Evolutionary conservation across 2,113 vertebrate genomes (phyloP).

Genomic region (Gasterosteus nipponicus): DNA sequence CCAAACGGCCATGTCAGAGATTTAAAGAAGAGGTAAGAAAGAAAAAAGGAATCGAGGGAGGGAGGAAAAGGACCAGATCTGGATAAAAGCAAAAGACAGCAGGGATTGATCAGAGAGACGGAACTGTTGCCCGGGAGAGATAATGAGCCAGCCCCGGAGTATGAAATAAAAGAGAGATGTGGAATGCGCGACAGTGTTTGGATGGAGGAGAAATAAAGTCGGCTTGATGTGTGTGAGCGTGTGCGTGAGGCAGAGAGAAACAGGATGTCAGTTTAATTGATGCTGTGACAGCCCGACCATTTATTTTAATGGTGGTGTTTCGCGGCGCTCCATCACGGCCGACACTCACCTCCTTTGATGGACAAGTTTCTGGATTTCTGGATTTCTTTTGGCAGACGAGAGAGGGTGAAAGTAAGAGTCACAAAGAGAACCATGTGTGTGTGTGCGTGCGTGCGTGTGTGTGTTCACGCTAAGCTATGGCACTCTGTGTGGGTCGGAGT

Average conservation of each 20-base stretch:
- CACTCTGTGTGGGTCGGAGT: not conserved
- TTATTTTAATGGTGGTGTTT: constrained; percentile 71
- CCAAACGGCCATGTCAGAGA: constrained; percentile 68
- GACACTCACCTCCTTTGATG: constrained; percentile 59
- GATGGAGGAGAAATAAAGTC: constrained; percentile 59
- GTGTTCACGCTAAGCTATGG: not conserved
- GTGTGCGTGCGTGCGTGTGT: constrained; percentile 9
- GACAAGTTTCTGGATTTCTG: constrained; percentile 54
- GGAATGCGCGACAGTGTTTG: constrained; percentile 50
- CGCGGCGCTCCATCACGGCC: constrained; percentile 49
- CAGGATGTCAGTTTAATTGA: constrained; percentile 67
- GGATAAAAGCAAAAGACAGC: constrained; percentile 50
- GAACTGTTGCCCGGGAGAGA: constrained; percentile 47
- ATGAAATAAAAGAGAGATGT: constrained; percentile 40
- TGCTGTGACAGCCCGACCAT: constrained; percentile 63
- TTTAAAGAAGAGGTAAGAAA: constrained; percentile 6
- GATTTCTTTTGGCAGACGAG: not conserved
- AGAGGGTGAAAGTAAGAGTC: constrained; percentile 41
- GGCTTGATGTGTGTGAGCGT: constrained; percentile 33
- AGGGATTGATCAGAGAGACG: constrained; percentile 62
- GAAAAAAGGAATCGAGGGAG: constrained; percentile 6
- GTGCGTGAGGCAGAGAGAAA: constrained; percentile 10
- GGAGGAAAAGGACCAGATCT: constrained; percentile 38
- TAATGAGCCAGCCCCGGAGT: constrained; percentile 54
- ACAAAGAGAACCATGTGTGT: constrained; percentile 29